A percentile compares a stretch with the other conserved stretches of the same genome.
Conservation (phyloP, 2,888 invertebrate genomes). For the Subacronicta megacephala region DNA sequence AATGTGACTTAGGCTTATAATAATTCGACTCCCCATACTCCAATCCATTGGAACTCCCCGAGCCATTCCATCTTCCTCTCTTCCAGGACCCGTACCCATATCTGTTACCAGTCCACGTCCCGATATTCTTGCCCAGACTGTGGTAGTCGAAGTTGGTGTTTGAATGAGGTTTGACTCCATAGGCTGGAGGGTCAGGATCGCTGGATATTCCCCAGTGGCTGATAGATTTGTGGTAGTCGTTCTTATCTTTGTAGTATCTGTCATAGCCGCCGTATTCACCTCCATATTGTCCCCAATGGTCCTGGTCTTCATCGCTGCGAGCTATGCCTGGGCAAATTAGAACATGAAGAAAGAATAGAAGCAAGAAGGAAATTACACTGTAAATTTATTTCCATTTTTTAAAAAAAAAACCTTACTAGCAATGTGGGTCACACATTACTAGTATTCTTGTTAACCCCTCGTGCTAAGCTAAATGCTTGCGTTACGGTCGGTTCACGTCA, state of each 20-base stretch:
- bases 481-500: too few relatives aligned
- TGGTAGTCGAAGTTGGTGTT: constrained; percentile 78
- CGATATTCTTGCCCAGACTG: constrained; percentile 79
- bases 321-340: constrained; percentile 63
- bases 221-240: constrained; percentile 80
- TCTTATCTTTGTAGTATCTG: constrained; percentile 78
- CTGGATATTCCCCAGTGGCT: constrained; percentile 88
- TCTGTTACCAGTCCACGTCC: constrained; percentile 52
- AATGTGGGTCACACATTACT: too few relatives aligned
- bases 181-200: constrained; percentile 68
- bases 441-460: too few relatives aligned
- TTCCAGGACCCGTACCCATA: constrained; percentile 80
- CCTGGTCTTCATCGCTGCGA: constrained; percentile 76
- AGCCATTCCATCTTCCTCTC: constrained; percentile 75
- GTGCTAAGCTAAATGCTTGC: too few relatives aligned
- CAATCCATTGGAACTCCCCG: constrained; percentile 66
- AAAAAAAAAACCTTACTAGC: too few relatives aligned
- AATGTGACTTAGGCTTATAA: constrained; percentile 57
- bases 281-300: constrained; percentile 90
- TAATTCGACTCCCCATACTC: constrained; percentile 68
- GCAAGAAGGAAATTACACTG: too few relatives aligned
- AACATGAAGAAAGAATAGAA: too few relatives aligned
- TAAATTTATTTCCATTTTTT: too few relatives aligned
- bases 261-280: constrained; percentile 87
- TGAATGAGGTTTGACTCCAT: constrained; percentile 69